Evolutionary conservation across 2,113 vertebrate species (phyloP).

Genomic region (Spheniscus mendiculus): DNA sequence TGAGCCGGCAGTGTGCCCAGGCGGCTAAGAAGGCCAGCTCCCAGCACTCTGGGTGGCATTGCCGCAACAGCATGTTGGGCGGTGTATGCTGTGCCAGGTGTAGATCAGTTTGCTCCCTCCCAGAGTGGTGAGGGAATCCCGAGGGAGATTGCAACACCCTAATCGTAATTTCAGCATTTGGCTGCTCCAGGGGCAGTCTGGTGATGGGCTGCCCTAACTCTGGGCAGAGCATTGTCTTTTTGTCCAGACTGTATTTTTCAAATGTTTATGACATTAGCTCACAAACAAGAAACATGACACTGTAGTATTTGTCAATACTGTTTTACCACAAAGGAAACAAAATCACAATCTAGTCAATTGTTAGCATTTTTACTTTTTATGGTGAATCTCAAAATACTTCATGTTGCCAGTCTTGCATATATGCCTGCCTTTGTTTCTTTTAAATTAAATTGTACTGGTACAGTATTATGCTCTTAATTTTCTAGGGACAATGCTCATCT

Average conservation of each 20-base stretch:
- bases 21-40: too few species aligned
- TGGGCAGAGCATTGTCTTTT: neutral
- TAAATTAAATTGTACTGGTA: neutral
- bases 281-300: neutral
- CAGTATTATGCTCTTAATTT: neutral
- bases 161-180: neutral
- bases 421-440: neutral
- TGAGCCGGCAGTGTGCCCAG: too few species aligned
- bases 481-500: neutral
- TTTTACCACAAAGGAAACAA: neutral
- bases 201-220: neutral
- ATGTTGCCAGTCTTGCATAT: neutral
- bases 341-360: neutral
- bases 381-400: neutral
- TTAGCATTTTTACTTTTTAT: neutral
- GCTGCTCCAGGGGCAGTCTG: neutral
- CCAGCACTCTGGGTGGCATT: neutral
- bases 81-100: neutral
- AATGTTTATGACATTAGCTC: neutral
- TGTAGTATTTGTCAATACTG: neutral
- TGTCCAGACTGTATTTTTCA: neutral
- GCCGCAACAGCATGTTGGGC: neutral
- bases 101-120: neutral
- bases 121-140: neutral
- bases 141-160: neutral